phyloP scores from a whole-genome alignment of 1,140 invertebrate genomes.

The Lineus longissimus region DNA sequence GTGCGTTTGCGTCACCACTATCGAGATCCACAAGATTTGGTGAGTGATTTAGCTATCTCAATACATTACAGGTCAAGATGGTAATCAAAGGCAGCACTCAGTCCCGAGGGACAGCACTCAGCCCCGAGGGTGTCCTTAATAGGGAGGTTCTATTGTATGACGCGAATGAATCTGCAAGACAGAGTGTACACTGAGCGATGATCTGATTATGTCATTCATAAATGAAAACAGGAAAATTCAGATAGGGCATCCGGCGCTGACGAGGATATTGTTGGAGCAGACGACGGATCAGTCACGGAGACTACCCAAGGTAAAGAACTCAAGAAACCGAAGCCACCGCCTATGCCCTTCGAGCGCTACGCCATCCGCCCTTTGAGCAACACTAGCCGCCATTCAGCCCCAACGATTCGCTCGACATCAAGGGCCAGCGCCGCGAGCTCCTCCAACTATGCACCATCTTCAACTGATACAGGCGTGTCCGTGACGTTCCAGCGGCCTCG shows the following conservation, averaged over 20 bases:
- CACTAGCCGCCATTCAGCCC: not conserved
- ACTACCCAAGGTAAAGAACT: not conserved
- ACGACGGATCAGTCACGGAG: not conserved
- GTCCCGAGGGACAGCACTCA: no score
- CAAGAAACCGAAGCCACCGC: conserved; percentile 3
- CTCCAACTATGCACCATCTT: not conserved
- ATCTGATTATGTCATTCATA: no score
- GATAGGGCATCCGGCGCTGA: not conserved
- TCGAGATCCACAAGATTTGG: no score
- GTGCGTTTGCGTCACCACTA: no score
- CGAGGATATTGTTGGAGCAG: not conserved
- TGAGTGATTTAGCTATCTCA: no score
- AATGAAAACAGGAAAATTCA: no score
- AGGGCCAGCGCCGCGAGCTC: not conserved
- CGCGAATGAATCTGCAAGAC: no score
- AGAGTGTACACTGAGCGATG: no score
- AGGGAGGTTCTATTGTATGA: no score
- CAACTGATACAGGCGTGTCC: not conserved
- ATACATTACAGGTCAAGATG: no score
- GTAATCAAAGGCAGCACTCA: no score
- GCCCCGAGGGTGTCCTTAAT: no score
- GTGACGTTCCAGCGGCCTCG: not conserved
- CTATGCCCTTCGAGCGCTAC: not conserved
- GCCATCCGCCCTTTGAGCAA: not conserved
- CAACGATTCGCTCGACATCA: not conserved